Evolutionary conservation across 2,113 vertebrate genomes (phyloP), one percentile per base, ranked within the genome.

Genomic region (Stegostoma tigrinum): DNA sequence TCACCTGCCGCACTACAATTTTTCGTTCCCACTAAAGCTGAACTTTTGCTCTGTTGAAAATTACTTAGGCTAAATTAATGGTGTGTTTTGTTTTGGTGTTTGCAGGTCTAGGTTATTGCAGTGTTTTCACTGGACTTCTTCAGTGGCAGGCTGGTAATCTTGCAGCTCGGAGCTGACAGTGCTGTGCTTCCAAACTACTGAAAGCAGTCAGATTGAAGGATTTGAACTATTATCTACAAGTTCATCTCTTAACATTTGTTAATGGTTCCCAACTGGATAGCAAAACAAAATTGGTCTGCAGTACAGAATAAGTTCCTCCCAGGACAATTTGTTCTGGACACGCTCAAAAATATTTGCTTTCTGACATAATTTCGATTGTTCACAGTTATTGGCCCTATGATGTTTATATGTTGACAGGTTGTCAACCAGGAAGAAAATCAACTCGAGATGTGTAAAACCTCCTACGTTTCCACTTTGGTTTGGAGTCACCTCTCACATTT

Each of bases 271-370:
- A 61, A 61, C 52, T 61, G 61, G 14, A 89, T 55, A 89, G 34
- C 55, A 83, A 42, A 6, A 42, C 15, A 83, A 42, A 90, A 90
- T 34, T 90, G 52, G 34, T 93, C 5, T 14, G 2, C 34, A 38
- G 66, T 19, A 21, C 21, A n/a, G 38, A 93, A 38, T 5, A 83
- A 66, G 38, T 93, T 66, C 89, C 34, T 93, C 89, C 89, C 19
- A 93, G 89, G 64, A 93, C 89, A 93, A 21, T 64, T 93, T 93
- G 61, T 93, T n/a, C 89, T 93, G 89, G 89, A n/a, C 5, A 21
- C 34, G 66, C n/a, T 91, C 17, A 6, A 91, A 17, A 66, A 93
- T 93, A 93, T 93, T 93, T 93, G 55, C 55, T 66, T 66, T 93
- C 61, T 66, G 61, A 66, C 19, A 66, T 66, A 6, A 93, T 23